Percentiles rank a stretch among this genome's conserved stretches.
These are phyloP conservation scores for Ichneumoninae sp. DNA, from an alignment of 2,888 invertebrate genomes.

Conservation along the genomic window DNA sequence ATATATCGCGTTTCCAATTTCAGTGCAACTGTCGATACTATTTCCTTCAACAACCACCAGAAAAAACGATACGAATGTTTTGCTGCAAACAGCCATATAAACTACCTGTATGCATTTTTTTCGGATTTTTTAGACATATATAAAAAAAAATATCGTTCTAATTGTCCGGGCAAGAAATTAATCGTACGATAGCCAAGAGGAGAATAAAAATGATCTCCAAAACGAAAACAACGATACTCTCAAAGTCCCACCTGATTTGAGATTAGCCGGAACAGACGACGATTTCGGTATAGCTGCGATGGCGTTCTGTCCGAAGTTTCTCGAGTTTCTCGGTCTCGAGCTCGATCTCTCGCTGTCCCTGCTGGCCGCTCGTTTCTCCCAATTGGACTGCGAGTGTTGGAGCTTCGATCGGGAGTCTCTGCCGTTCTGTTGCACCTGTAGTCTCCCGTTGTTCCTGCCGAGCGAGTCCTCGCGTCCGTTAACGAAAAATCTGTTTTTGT, in stretches of 20 bases:
- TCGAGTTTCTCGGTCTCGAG: constrained; percentile 52
- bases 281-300: constrained; percentile 71
- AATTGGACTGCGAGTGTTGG: constrained; percentile 57
- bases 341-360: constrained; percentile 51
- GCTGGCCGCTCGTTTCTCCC: constrained; percentile 64
- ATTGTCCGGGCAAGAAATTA: too few species aligned
- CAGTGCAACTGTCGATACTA: neutral
- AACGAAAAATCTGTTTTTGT: constrained; percentile 47
- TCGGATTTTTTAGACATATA: neutral
- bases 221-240: neutral
- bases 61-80: neutral
- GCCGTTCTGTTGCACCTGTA: constrained; percentile 24
- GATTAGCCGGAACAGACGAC: constrained; percentile 75
- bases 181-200: neutral
- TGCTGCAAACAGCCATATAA: too few species aligned
- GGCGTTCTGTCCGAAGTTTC: constrained; percentile 26
- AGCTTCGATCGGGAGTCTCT: constrained; percentile 36
- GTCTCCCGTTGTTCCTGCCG: neutral
- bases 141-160: neutral
- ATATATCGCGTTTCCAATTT: neutral
- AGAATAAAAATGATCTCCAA: neutral
- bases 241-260: constrained; percentile 74
- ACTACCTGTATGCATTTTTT: too few species aligned
- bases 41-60: neutral
- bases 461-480: constrained; percentile 54